phyloP scores from a whole-genome alignment of 2,888 invertebrate genomes.

The Conus canariensis region DNA sequence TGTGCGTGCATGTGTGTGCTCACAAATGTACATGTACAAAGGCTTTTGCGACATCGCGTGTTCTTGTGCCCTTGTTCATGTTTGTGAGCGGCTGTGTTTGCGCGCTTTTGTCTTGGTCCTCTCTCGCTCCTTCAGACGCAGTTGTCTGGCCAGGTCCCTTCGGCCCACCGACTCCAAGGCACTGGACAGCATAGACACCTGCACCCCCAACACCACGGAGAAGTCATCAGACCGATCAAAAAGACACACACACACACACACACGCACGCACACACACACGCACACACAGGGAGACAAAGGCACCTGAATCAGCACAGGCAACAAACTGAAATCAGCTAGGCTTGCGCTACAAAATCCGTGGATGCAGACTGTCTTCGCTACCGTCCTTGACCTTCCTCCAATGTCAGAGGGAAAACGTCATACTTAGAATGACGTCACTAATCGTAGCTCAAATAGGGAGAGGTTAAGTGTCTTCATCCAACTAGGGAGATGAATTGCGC shows the following conservation, averaged over 20 bases:
- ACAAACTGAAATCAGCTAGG: too few species aligned
- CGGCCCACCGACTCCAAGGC: conserved; percentile 17
- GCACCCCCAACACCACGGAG: not conserved
- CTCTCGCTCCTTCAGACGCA: not conserved
- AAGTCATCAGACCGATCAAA: not conserved
- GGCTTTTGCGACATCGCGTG: too few species aligned
- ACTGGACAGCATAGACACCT: conserved; percentile 11
- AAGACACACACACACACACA: not conserved
- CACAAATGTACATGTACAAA: not conserved
- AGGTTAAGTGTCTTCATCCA: too few species aligned
- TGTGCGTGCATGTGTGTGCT: not conserved
- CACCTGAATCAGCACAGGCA: not conserved
- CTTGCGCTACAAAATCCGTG: too few species aligned
- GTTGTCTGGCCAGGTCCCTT: not conserved
- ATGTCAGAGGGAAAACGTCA: not conserved
- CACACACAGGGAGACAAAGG: not conserved
- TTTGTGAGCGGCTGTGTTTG: not conserved
- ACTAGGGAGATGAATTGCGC: too few species aligned
- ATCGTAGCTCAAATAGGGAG: too few species aligned
- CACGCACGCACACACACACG: not conserved
- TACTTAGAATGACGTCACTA: too few species aligned
- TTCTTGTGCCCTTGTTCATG: not conserved
- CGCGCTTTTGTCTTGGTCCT: not conserved
- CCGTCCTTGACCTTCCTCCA: too few species aligned
- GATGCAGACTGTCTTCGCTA: too few species aligned